phyloP scores from a whole-genome alignment of 1,140 invertebrate genomes.

The Drosophila burlai region DNA sequence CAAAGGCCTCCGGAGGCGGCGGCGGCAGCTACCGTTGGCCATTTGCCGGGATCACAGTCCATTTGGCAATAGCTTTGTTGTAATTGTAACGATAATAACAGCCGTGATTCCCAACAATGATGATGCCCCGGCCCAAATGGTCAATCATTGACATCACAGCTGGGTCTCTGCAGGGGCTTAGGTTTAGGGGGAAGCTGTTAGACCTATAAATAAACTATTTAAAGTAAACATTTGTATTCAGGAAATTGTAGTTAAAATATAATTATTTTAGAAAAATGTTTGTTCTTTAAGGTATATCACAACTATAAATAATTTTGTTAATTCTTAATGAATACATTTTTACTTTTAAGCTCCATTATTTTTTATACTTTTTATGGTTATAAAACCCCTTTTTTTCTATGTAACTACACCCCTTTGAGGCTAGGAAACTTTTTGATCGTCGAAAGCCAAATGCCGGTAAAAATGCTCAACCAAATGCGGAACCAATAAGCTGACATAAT shows the following conservation, averaged over 20 bases:
- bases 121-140: constrained; percentile 21
- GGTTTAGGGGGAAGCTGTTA: not conserved
- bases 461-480: constrained; percentile 45
- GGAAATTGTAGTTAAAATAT: not conserved
- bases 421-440: constrained; percentile 47
- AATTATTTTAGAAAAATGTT: not conserved
- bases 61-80: constrained; percentile 67
- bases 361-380: not conserved
- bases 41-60: constrained; percentile 54
- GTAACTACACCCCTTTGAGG: not conserved
- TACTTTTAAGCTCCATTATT: not conserved
- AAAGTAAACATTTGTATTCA: not conserved
- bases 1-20: constrained; percentile 38
- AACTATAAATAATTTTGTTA: not conserved
- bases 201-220: not conserved
- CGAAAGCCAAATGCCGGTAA: constrained; percentile 52
- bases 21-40: constrained; percentile 39
- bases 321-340: too few species aligned
- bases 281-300: not conserved
- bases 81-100: constrained; percentile 73
- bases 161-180: not conserved
- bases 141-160: constrained; percentile 43
- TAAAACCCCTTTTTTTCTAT: not conserved
- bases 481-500: constrained; percentile 60
- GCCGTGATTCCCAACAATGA: constrained; percentile 43